Conservation (phyloP, 2,797 vertebrate genomes). For the Bufotes viridis region DNA sequence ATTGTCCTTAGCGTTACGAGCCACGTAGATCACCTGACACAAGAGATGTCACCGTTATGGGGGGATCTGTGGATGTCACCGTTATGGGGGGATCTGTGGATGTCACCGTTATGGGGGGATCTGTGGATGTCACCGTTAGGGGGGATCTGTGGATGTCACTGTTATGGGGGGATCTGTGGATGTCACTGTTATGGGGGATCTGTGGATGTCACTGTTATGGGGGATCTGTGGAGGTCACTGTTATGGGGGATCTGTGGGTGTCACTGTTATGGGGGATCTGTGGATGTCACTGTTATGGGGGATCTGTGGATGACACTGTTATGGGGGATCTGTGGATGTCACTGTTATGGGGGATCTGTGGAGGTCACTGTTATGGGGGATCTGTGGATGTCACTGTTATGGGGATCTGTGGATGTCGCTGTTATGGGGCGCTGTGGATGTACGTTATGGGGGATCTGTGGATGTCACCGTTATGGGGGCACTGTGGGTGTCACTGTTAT, state of each 20-base stretch:
- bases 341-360: too few species aligned
- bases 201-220: background rate
- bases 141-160: background rate
- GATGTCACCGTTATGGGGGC: background rate
- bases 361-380: too few species aligned
- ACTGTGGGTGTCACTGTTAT: background rate
- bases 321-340: background rate
- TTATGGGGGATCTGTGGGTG: too few species aligned
- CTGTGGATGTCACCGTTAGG: too few species aligned
- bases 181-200: too few species aligned
- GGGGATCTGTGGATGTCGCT: background rate
- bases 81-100: too few species aligned
- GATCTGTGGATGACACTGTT: background rate
- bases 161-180: too few species aligned
- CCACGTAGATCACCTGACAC: slow-evolving; percentile 60
- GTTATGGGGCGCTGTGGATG: background rate
- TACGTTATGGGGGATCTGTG: too few species aligned
- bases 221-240: background rate
- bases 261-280: background rate
- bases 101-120: background rate
- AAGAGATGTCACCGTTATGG: background rate
- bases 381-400: background rate
- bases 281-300: background rate
- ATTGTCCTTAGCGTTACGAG: slow-evolving; percentile 64
- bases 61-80: too few species aligned